These are phyloP conservation scores for Iguana delicatissima DNA, from an alignment of 2,797 vertebrate genomes.

Conservation along the genomic window DNA sequence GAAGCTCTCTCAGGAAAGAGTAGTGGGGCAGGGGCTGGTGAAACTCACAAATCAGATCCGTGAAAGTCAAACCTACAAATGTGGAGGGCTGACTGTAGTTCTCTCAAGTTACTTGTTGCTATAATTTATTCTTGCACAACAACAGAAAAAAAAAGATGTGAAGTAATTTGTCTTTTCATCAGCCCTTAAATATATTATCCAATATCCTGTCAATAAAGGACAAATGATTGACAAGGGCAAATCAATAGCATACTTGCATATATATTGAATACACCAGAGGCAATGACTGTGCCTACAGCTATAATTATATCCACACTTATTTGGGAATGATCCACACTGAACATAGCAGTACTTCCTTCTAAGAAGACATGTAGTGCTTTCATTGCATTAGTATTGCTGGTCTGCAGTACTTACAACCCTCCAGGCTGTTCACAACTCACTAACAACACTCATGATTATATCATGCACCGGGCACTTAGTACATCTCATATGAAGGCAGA, in stretches of 20 bases:
- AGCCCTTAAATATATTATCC: neutral
- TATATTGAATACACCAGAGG: neutral
- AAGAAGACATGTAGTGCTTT: neutral
- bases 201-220: neutral
- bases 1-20: too few relatives aligned
- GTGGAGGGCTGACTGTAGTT: too few relatives aligned
- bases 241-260: neutral
- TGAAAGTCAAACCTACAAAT: too few relatives aligned
- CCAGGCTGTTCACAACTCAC: neutral
- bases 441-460: neutral
- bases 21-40: too few relatives aligned
- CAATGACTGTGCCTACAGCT: neutral
- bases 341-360: neutral
- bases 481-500: neutral
- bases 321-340: neutral
- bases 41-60: too few relatives aligned
- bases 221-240: neutral
- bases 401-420: neutral
- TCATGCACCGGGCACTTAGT: neutral
- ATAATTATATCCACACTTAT: neutral
- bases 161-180: neutral
- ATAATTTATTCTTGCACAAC: neutral
- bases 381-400: neutral
- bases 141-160: slow-evolving; percentile 10
- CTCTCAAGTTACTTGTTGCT: neutral